phyloP scores from a whole-genome alignment of 2,888 invertebrate genomes.

The Dynastes hyllus region DNA sequence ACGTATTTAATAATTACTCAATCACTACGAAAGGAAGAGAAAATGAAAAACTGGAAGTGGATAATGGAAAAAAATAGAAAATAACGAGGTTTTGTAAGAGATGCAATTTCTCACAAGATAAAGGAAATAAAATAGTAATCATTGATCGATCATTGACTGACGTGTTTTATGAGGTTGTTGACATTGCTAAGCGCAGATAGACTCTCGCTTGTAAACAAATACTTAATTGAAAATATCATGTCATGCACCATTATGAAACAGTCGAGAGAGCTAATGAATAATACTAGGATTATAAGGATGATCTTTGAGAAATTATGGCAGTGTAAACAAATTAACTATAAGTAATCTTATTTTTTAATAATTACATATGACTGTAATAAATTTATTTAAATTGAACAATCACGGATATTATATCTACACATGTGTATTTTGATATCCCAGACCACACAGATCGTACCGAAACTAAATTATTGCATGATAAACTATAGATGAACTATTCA shows the following conservation, averaged over 20 bases:
- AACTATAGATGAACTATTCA: slow-evolving; percentile 15
- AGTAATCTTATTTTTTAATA: slow-evolving; percentile 10
- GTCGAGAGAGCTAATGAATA: slow-evolving; percentile 31
- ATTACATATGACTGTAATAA: slow-evolving; percentile 20
- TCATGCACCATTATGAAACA: slow-evolving; percentile 24
- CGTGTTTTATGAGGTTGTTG: slow-evolving; percentile 46
- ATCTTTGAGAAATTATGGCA: slow-evolving; percentile 26
- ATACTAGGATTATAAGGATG: slow-evolving; percentile 23
- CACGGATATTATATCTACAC: slow-evolving; percentile 5
- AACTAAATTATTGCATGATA: slow-evolving; percentile 11
- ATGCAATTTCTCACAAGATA: slow-evolving; percentile 25
- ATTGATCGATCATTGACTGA: slow-evolving; percentile 26
- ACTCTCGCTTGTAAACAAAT: slow-evolving; percentile 37
- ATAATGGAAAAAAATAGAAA: slow-evolving; percentile 29
- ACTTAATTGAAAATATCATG: slow-evolving; percentile 41
- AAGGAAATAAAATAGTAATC: slow-evolving; percentile 32
- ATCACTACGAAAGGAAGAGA: slow-evolving; percentile 55
- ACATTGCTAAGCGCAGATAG: slow-evolving; percentile 41
- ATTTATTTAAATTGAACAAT: slow-evolving; percentile 25
- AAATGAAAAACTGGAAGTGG: slow-evolving; percentile 48
- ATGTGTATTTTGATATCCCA: not conserved
- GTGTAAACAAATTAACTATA: slow-evolving; percentile 43
- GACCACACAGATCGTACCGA: slow-evolving; percentile 21
- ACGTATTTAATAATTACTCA: slow-evolving; percentile 64
- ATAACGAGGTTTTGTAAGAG: slow-evolving; percentile 14